Evolutionary conservation across 2,113 vertebrate species (phyloP).

Genomic region (Globicephala melas): DNA sequence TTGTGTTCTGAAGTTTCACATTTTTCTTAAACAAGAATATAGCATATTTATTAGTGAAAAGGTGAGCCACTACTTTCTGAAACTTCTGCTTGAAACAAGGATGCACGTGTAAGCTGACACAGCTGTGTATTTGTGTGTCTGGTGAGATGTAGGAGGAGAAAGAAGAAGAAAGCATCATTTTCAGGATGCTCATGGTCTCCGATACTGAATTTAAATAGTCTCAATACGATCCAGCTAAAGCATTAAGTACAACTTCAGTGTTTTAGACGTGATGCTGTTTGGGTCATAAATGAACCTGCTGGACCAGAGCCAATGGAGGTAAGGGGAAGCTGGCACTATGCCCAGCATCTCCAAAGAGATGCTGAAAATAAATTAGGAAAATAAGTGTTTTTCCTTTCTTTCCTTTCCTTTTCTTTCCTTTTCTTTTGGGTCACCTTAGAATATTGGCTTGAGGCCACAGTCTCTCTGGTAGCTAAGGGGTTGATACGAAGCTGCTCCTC

Average conservation of each 20-base stretch:
- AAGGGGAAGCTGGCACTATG: neutral
- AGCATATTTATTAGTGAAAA: neutral
- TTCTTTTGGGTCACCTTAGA: constrained; percentile 35
- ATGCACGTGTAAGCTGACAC: too few relatives aligned
- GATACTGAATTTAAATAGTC: constrained; percentile 3
- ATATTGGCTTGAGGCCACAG: constrained; percentile 7
- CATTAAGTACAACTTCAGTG: neutral
- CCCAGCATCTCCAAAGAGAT: constrained; percentile 29
- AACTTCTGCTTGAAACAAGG: neutral
- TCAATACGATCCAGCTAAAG: constrained; percentile 1
- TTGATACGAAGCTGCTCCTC: neutral
- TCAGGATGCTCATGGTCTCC: neutral
- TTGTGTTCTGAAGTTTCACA: neutral
- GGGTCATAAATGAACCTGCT: neutral
- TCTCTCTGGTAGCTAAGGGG: neutral
- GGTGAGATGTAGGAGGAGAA: neutral
- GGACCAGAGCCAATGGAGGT: neutral
- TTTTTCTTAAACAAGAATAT: neutral
- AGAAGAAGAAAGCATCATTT: neutral
- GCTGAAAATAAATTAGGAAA: neutral
- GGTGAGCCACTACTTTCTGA: neutral
- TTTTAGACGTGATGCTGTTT: neutral
- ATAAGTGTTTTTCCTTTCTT: constrained; percentile 16
- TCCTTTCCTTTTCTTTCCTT: neutral
- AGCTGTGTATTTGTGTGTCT: neutral